Percentiles rank a stretch among this genome's conserved stretches.
Evolutionary conservation across 2,888 invertebrate genomes (phyloP).

Genomic region (Tineola bisselliella): DNA sequence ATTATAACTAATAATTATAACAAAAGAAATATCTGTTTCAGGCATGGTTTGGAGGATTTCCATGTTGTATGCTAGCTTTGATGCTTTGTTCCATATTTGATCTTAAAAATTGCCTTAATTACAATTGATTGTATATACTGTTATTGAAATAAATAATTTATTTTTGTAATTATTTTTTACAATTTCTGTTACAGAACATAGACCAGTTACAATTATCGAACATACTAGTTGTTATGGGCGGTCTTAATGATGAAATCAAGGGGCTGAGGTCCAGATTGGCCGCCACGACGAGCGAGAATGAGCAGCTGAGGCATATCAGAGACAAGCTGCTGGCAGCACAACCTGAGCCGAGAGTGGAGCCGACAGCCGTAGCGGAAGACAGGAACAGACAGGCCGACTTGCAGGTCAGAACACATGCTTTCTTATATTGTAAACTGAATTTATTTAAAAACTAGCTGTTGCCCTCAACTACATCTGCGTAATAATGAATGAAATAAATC

Average conservation of each 20-base stretch:
- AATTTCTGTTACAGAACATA: constrained; percentile 31
- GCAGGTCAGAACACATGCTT: constrained; percentile 41
- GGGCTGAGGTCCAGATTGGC: constrained; percentile 43
- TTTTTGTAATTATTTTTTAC: neutral
- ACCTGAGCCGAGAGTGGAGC: constrained; percentile 18
- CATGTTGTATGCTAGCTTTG: too few species aligned
- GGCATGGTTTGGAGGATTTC: too few species aligned
- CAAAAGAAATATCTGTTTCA: too few species aligned
- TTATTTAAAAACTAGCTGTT: too few species aligned
- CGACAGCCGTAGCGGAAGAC: neutral
- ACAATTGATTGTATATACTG: too few species aligned
- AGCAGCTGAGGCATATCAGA: constrained; percentile 42
- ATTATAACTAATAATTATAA: too few species aligned
- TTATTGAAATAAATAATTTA: too few species aligned
- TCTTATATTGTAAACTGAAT: too few species aligned
- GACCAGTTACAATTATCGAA: constrained; percentile 55
- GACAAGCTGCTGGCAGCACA: constrained; percentile 51
- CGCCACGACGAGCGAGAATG: constrained; percentile 35
- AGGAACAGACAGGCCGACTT: constrained; percentile 29
- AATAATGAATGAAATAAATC: too few species aligned
- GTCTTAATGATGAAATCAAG: constrained; percentile 57
- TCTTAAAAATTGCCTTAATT: too few species aligned
- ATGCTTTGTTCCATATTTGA: too few species aligned
- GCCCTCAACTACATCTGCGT: too few species aligned
- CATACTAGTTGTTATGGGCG: constrained; percentile 55